Evolutionary conservation across 53 echinoderm and acorn worm genomes (phyloP), one percentile per base, ranked within the genome.

Genomic region (Luidia sarsii): DNA sequence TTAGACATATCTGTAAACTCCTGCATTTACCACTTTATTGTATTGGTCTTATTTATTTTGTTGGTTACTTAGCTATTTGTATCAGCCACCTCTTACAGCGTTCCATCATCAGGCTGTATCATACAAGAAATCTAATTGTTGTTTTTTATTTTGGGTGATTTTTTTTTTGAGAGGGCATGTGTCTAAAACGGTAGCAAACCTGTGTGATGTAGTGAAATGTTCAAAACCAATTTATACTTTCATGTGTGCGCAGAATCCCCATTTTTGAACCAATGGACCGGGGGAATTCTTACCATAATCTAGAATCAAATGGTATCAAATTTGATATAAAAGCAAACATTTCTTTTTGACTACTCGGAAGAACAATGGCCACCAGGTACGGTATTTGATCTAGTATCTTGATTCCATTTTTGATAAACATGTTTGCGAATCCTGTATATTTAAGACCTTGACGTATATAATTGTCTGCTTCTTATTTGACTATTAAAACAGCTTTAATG

Each of bases 371-470:
- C 7, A 51, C 15, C n/a, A 55, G 37, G 38, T 36, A 36, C 29
- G 23, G 37, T 57, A 22, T 31, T 57, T 33, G 13, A 70, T 46
- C 39, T 38, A n/a, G 56, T 55, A 54, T 28, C 38, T 60, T 61
- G 59, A 77, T 77, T 77, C 77, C 77, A 77, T 60, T 77, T 68
- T 74, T 72, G 61, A 77, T 60, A 77, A 77, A 43, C 77, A 46
- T 67, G 24, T 77, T 61, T 7, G 60, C 31, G 29, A 59, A 48
- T 60, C 77, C 77, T 77, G 77, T 77, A 77, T 60, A 77, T 77
- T 59, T 77, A 61, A 59, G 61, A 61, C 60, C 54, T 24, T 37
- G 18, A 67, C 67, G 67, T 77, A 59, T 60, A 77, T 61, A 77
- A 77, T 77, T 77, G 62, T 77, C 77, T 61, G 77, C 48, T 60